These are phyloP conservation scores for Caenorhabditis inopinata DNA, from an alignment of 1,140 invertebrate genomes.

Conservation along the genomic window DNA sequence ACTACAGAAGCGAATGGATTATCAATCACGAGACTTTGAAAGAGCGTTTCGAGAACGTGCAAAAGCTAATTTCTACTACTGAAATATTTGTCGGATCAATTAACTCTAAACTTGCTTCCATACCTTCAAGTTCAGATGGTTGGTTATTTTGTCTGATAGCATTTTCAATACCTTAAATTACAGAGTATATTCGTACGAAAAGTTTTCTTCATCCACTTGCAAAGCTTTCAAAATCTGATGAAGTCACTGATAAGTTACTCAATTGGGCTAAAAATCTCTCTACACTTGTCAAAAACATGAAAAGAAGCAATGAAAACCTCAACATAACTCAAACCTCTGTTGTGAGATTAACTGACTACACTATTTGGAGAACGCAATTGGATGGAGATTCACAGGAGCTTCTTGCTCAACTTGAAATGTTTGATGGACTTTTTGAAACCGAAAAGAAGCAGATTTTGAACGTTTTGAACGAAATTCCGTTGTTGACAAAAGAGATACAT, in stretches of 20 bases:
- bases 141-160: neutral
- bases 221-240: neutral
- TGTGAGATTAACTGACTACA: neutral
- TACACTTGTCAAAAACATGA: neutral
- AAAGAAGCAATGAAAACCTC: neutral
- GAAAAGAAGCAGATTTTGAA: neutral
- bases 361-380: neutral
- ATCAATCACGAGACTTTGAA: neutral
- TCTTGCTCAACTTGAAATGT: neutral
- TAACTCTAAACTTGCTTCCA: neutral
- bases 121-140: neutral
- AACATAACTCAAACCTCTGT: neutral
- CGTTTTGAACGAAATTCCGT: neutral
- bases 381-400: neutral
- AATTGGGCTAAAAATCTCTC: neutral
- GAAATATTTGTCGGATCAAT: neutral
- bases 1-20: neutral
- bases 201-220: neutral
- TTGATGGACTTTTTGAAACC: neutral
- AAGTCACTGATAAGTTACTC: neutral
- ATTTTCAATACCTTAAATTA: neutral
- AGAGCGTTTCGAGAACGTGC: neutral
- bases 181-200: neutral
- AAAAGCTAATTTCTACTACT: neutral
- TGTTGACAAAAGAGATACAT: neutral